Conservation (phyloP, 2,797 vertebrate genomes). For the Characodon lateralis region DNA sequence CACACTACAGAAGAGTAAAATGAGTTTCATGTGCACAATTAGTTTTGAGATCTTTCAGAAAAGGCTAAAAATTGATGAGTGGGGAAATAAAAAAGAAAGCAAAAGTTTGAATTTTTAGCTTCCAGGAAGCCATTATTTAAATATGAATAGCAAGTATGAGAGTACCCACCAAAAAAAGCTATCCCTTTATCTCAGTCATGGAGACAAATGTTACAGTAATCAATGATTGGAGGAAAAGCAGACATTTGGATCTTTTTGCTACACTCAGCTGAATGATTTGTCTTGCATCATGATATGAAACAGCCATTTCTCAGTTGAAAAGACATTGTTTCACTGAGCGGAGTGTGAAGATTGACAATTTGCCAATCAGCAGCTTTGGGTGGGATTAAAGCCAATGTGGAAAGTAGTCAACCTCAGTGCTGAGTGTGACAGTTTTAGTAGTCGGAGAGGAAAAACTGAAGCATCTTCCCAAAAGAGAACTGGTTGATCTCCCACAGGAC, state of each 20-base stretch:
- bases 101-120: neutral
- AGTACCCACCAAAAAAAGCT: neutral
- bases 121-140: neutral
- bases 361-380: neutral
- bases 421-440: constrained; percentile 1
- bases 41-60: neutral
- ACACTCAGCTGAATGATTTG: constrained; percentile 6
- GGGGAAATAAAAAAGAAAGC: neutral
- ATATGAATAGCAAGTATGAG: neutral
- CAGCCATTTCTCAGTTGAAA: constrained; percentile 4
- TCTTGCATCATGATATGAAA: neutral
- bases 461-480: neutral
- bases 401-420: neutral
- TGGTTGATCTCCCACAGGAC: neutral
- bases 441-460: neutral
- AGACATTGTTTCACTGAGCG: constrained; percentile 5
- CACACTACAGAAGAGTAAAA: neutral
- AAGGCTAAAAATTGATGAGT: neutral
- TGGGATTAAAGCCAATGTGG: neutral
- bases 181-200: neutral
- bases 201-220: neutral
- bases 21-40: neutral
- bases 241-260: constrained; percentile 7
- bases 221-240: neutral
- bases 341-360: constrained; percentile 1